These are phyloP conservation scores for Scartelaos histophorus DNA, from an alignment of 2,113 vertebrate genomes.

Conservation along the genomic window DNA sequence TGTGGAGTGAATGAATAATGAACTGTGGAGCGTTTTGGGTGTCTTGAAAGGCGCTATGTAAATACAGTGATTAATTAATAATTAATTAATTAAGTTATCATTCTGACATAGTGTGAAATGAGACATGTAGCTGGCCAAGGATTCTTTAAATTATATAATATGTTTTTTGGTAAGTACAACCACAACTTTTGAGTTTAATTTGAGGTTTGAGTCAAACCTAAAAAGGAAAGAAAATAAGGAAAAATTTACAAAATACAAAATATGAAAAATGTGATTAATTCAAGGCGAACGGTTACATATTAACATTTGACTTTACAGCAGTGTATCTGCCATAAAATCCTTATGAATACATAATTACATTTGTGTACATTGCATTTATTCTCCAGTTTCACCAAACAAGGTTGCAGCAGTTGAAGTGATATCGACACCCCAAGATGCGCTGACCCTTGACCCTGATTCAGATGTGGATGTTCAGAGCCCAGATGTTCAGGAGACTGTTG, in stretches of 20 bases:
- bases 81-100: no score
- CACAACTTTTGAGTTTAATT: background rate
- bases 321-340: background rate
- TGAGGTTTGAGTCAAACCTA: no score
- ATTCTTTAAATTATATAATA: background rate
- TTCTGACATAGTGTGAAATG: background rate
- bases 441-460: constrained; percentile 10
- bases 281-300: no score
- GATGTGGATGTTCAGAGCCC: constrained; percentile 18
- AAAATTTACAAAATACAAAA: no score
- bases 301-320: no score
- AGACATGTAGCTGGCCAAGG: background rate
- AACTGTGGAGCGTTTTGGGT: no score
- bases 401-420: constrained; percentile 19
- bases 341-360: background rate
- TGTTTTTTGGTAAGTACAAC: background rate
- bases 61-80: no score
- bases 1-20: no score
- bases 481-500: constrained; percentile 46
- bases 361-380: background rate
- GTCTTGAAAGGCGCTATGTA: no score
- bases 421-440: constrained; percentile 15
- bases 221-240: no score
- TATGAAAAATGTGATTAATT: no score
- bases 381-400: constrained; percentile 50